Conservation (phyloP, 1,140 invertebrate genomes). For the Drosophila yakuba region DNA sequence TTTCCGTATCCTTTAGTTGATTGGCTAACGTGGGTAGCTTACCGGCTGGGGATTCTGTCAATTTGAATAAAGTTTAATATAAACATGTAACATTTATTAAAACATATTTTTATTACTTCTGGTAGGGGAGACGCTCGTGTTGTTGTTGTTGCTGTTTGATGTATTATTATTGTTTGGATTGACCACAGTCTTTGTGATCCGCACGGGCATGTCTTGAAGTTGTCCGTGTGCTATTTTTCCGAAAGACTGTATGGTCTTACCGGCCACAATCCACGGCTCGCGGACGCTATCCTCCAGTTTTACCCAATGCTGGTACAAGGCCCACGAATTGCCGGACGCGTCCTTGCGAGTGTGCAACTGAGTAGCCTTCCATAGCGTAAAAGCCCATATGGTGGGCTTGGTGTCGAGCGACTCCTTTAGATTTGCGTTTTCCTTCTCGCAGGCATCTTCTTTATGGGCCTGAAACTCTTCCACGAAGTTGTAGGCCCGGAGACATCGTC, state of each 20-base stretch:
- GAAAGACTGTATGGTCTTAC: constrained; percentile 90
- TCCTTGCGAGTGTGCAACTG: constrained; percentile 85
- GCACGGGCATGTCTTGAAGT: constrained; percentile 84
- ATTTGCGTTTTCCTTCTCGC: constrained; percentile 86
- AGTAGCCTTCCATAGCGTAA: constrained; percentile 91
- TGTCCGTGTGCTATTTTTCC: constrained; percentile 86
- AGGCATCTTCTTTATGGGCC: constrained; percentile 89
- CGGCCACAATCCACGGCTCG: constrained; percentile 91
- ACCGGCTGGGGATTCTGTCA: constrained; percentile 50
- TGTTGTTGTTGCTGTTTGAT: constrained; percentile 62
- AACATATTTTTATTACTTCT: constrained; percentile 51
- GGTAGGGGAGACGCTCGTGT: constrained; percentile 55
- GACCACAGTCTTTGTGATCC: constrained; percentile 84
- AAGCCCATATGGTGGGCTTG: constrained; percentile 93
- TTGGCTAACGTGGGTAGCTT: constrained; percentile 55
- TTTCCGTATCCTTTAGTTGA: constrained; percentile 70
- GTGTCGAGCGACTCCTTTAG: constrained; percentile 88
- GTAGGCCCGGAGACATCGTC: constrained; percentile 91
- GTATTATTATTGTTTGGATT: constrained; percentile 73
- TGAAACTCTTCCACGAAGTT: constrained; percentile 92
- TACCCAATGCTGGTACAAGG: constrained; percentile 92
- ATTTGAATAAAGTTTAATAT: constrained; percentile 7
- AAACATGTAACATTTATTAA: not conserved
- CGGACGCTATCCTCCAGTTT: constrained; percentile 89
- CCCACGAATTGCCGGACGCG: constrained; percentile 88